Evolutionary conservation across 2,888 invertebrate species (phyloP), one percentile per base, ranked within the genome.

Genomic region (Eustalomyia histrio): DNA sequence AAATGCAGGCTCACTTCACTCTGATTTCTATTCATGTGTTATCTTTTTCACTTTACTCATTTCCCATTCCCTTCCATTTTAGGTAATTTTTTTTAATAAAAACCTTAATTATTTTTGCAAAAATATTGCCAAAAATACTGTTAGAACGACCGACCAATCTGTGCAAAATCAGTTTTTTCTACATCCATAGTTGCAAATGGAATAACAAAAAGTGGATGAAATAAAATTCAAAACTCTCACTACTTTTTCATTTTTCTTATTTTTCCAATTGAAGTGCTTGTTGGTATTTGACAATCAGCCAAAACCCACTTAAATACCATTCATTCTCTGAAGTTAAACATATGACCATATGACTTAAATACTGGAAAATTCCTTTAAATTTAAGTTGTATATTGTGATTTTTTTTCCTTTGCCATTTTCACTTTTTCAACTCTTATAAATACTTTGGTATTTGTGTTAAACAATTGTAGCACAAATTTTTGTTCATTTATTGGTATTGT

Each of bases 271-370:
- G 33, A 14, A 52, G 9, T 33, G 9, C 12, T 5, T 43, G 52
- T 29, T 24, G 16, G 18, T 10, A 43, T 33, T 79, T 79, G 72
- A 67, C 55, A 67, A 61, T 35, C 18, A 65, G 53, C 76, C 35
- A 64, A 71, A 52, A 71, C 43, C 53, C 29, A 55, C 61, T 55
- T 60, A 9, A 78, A 58, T 71, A 18, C 17, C 71, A 43, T 61
- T 29, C 58, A 18, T 52, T 14, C n/a, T 47, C n/a, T 57, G 57
- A 33, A 29, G 33, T 39, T 8, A 7, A 21, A 61, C 21, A 39
- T 47, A 47, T 63, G 24, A 24, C 18, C 47, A 29, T 33, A 9
- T 29, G 16, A n/a, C 14, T 9, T 29, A 16, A 29, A 57, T 16
- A 57, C 33, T 29, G 16, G 33, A 16, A 17, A 24, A 9, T 60